phyloP scores from a whole-genome alignment of 2,797 vertebrate genomes.

The Sebastes taczanowskii region DNA sequence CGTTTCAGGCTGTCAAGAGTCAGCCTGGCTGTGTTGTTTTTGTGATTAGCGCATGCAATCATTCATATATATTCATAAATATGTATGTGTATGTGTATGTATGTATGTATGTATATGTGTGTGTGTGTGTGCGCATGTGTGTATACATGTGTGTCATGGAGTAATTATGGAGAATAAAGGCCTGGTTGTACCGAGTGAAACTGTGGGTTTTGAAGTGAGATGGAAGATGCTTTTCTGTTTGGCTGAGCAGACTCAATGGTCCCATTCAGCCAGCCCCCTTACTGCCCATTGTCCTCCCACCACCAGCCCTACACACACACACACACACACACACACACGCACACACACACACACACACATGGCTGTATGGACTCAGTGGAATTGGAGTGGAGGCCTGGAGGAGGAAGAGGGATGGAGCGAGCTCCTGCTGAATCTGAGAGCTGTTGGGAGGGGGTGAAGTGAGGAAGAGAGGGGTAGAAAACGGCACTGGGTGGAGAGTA shows the following conservation, averaged over 20 bases:
- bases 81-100: neutral
- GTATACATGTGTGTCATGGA: slow-evolving; percentile 68
- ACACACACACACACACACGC: slow-evolving; percentile 58
- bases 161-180: slow-evolving; percentile 90
- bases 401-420: slow-evolving; percentile 41
- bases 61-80: neutral
- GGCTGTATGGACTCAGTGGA: slow-evolving; percentile 32
- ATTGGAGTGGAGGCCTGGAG: slow-evolving; percentile 48
- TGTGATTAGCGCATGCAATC: neutral
- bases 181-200: slow-evolving; percentile 87
- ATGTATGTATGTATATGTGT: neutral
- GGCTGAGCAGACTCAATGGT: slow-evolving; percentile 92
- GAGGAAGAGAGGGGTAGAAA: slow-evolving; percentile 14
- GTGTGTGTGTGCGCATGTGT: slow-evolving; percentile 20
- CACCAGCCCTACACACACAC: slow-evolving; percentile 73
- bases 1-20: slow-evolving; percentile 1
- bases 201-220: slow-evolving; percentile 86
- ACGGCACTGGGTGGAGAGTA: neutral
- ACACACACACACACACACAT: slow-evolving; percentile 68
- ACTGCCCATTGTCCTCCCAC: slow-evolving; percentile 84
- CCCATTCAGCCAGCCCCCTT: slow-evolving; percentile 87
- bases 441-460: slow-evolving; percentile 18
- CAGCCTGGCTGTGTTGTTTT: neutral
- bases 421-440: slow-evolving; percentile 44
- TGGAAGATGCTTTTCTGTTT: slow-evolving; percentile 93